Percentiles rank a stretch among this genome's conserved stretches.
Conservation (phyloP, 2,113 vertebrate genomes). For the Erpornis zantholeuca region DNA sequence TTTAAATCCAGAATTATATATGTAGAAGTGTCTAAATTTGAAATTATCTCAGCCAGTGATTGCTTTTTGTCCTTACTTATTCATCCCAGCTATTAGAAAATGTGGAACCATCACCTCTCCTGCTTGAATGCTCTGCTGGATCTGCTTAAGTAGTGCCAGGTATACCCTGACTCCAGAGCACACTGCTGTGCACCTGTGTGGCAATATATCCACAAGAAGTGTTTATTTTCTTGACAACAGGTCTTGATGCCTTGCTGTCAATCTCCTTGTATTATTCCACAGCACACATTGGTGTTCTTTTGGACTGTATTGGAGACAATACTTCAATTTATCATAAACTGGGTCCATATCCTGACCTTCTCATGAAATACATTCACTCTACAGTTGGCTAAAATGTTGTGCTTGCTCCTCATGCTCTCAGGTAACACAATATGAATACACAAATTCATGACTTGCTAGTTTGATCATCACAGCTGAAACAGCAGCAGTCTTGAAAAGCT, state of each 20-base stretch:
- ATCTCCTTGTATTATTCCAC: background rate
- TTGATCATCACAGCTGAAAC: background rate
- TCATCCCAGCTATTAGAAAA: constrained; percentile 14
- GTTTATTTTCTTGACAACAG: background rate
- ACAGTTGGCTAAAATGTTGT: background rate
- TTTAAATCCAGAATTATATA: constrained; percentile 8
- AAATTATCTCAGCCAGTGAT: constrained; percentile 8
- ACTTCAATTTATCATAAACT: background rate
- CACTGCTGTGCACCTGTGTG: background rate
- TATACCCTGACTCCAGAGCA: background rate
- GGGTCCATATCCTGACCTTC: background rate
- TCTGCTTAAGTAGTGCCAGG: background rate
- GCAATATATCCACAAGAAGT: background rate
- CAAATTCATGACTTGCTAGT: background rate
- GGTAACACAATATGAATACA: background rate
- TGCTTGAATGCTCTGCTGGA: background rate
- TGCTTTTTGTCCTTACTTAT: background rate
- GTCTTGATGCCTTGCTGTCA: background rate
- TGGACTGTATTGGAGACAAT: background rate
- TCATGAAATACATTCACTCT: background rate
- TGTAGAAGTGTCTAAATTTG: constrained; percentile 34
- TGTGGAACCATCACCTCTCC: background rate
- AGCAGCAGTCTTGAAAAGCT: background rate
- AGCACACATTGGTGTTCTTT: background rate
- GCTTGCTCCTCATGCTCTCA: background rate